These are phyloP conservation scores for Cassiopea andromeda DNA, from an alignment of 30 jellyfish, hydroid and myxozoan species.

Conservation along the genomic window DNA sequence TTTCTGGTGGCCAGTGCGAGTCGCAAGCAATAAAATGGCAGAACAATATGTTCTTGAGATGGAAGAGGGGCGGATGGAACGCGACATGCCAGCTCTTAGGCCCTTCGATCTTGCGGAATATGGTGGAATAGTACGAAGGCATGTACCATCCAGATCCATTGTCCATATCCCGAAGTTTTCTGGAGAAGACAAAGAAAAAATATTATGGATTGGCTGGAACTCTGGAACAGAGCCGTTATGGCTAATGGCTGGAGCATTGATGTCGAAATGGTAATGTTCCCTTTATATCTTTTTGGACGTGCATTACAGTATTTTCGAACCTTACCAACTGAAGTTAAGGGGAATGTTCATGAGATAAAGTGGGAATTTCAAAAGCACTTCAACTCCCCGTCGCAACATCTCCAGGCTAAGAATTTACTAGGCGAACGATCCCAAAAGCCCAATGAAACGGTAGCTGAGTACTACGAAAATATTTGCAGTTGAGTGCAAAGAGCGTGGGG, in stretches of 20 bases:
- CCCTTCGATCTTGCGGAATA: neutral
- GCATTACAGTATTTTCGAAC: slow-evolving; percentile 5
- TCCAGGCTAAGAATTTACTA: slow-evolving; percentile 4
- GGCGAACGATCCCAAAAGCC: slow-evolving; percentile 9
- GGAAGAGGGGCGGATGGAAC: neutral
- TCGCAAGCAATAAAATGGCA: too few species aligned
- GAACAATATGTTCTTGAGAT: neutral
- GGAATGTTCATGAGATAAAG: neutral
- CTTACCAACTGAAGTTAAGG: neutral
- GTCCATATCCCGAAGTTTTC: slow-evolving; percentile 15
- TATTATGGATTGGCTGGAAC: slow-evolving; percentile 13
- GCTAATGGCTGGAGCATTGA: slow-evolving; percentile 5
- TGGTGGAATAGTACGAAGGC: neutral
- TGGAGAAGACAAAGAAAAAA: slow-evolving; percentile 13
- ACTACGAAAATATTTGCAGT: neutral
- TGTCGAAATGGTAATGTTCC: slow-evolving; percentile 24
- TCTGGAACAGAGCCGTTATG: slow-evolving; percentile 10
- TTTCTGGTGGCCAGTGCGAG: too few species aligned
- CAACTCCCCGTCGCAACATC: neutral
- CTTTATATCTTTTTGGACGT: slow-evolving; percentile 3
- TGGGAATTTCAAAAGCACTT: neutral
- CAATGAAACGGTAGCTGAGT: slow-evolving; percentile 7
- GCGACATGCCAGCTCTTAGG: neutral
- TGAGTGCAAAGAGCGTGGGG: neutral
- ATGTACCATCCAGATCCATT: neutral